Evolutionary conservation across 2,797 vertebrate genomes (phyloP).

Genomic region (Setipinna tenuifilis): DNA sequence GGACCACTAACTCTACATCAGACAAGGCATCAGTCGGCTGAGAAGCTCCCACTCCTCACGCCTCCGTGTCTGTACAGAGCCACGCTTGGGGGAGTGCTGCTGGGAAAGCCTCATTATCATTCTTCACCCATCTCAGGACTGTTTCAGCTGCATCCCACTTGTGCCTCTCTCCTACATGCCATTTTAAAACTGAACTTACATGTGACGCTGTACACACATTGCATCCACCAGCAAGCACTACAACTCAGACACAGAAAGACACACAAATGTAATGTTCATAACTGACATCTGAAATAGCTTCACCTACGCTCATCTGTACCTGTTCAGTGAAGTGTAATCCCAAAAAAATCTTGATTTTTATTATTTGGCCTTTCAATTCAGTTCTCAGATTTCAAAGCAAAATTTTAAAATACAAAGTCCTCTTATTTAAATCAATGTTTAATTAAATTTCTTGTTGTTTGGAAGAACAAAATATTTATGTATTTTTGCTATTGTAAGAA

Average conservation of each 20-base stretch:
- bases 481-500: too few species aligned
- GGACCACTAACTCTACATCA: background rate
- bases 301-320: too few species aligned
- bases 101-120: background rate
- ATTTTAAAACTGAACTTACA: background rate
- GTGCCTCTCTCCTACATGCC: background rate
- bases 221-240: background rate
- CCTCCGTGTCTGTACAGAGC: background rate
- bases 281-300: too few species aligned
- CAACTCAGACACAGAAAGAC: too few species aligned
- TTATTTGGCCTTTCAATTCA: background rate
- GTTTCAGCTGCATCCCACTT: background rate
- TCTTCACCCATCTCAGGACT: background rate
- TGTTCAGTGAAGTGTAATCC: too few species aligned
- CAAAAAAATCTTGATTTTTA: background rate
- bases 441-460: background rate
- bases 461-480: background rate
- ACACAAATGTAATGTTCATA: too few species aligned
- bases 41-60: background rate
- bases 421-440: background rate
- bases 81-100: background rate
- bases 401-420: background rate
- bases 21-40: background rate
- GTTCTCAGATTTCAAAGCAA: slow-evolving; percentile 9
- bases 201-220: background rate